Evolutionary conservation across 2,113 vertebrate genomes (phyloP), one percentile per base, ranked within the genome.

Genomic region (Laticauda colubrina): DNA sequence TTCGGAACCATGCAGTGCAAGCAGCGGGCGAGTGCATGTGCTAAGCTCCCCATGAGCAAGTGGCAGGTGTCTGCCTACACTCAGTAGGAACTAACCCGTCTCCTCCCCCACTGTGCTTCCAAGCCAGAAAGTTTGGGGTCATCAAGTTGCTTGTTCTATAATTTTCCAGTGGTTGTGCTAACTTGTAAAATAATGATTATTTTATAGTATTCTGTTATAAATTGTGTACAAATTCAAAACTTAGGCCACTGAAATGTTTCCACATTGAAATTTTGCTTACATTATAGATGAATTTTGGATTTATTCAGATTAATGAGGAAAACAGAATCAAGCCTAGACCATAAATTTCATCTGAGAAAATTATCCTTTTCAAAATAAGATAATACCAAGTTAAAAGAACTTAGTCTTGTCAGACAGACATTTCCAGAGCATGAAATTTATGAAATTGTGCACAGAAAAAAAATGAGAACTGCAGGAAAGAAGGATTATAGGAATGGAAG

Each of bases 361-460:
- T 51, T 29, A 90, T 87, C 59, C 48, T 88, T 53, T 90, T 48
- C 55, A 86, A 21, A 95, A 89, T 61, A 93, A 85, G 92, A 1
- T 89, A 91, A 9, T 89, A 21, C 34, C 26, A 26, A 75, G 2
- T 93, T 91, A 94, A 59, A 90, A 91, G 56, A 20, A 2, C 81
- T 95, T 90, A 61, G 86, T 26, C 45, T 39, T 61, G 87, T 3
- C 21, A 57, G 39, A n/a, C 4, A 59, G 43, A 94, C 94, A 20
- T 56, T 95, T 69, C 81, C 93, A 64, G 5, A 11, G 12, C 93
- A 29, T 90, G 90, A 5, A 12, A 26, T 43, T 24, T 69, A n/a
- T 48, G 51, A 87, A 88, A 39, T 87, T 88, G 88, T 0, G 18
- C 91, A 93, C 89, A 93, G 26, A 64, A 61, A 93, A 91, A 23